These are phyloP conservation scores for Leptinotarsa lineolata DNA, from an alignment of 1,140 invertebrate species.

Conservation along the genomic window DNA sequence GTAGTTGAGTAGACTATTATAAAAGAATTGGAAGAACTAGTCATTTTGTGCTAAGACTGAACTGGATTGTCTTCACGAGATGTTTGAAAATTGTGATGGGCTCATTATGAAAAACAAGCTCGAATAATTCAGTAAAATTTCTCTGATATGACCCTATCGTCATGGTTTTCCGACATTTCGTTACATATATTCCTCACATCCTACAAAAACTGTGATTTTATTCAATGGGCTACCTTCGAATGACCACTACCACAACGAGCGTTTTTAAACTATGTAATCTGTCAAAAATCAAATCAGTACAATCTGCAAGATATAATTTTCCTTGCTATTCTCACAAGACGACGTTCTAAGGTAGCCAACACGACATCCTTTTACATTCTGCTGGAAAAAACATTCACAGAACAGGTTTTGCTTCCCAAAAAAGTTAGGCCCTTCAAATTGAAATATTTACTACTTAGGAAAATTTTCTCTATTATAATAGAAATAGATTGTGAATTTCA, in stretches of 20 bases:
- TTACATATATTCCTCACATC: background rate
- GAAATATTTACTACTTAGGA: background rate
- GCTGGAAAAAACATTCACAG: background rate
- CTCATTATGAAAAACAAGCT: background rate
- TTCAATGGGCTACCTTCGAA: constrained; percentile 1
- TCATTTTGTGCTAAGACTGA: constrained; percentile 26
- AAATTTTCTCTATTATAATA: background rate
- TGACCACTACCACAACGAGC: background rate
- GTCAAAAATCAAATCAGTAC: too few relatives aligned
- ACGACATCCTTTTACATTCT: background rate
- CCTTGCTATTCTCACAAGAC: too few relatives aligned
- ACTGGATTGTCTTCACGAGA: constrained; percentile 6
- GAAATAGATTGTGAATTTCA: background rate
- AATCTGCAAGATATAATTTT: too few relatives aligned
- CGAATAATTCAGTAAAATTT: background rate
- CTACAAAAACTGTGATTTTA: constrained; percentile 1
- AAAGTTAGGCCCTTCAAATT: background rate
- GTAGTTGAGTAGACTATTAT: background rate
- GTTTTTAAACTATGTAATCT: too few relatives aligned
- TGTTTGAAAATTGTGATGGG: background rate
- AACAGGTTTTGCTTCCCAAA: constrained; percentile 14
- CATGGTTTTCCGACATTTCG: background rate
- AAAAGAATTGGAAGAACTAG: constrained; percentile 15
- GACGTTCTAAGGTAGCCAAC: constrained; percentile 1
- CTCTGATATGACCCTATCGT: background rate